A percentile compares a stretch with the other conserved stretches of the same genome.
These are phyloP conservation scores for Aepyceros melampus DNA, from an alignment of 2,113 vertebrate genomes.

Conservation along the genomic window DNA sequence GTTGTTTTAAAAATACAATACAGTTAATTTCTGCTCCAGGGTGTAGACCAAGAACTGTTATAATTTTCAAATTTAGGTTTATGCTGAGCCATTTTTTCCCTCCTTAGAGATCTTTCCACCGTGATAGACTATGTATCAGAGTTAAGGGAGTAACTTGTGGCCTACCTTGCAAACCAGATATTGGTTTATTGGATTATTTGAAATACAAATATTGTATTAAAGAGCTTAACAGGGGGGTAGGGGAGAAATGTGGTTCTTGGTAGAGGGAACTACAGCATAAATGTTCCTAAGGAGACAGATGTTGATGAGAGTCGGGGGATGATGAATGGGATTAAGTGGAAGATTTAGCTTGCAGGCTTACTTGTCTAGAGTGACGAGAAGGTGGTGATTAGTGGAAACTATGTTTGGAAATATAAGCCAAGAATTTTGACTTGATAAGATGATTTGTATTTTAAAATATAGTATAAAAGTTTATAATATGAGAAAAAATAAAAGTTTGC, in stretches of 20 bases:
- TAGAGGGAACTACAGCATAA: neutral
- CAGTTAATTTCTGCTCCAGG: neutral
- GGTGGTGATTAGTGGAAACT: neutral
- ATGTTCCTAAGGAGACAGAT: neutral
- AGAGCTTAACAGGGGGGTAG: neutral
- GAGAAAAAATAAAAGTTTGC: neutral
- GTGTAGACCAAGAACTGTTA: neutral
- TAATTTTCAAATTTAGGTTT: neutral
- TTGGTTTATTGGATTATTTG: neutral
- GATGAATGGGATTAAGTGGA: neutral
- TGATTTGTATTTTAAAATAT: neutral
- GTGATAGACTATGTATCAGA: neutral
- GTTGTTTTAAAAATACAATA: neutral
- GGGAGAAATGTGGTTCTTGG: neutral
- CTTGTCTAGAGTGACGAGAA: neutral
- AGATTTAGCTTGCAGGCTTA: neutral
- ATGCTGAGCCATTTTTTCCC: neutral
- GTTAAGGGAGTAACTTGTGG: neutral
- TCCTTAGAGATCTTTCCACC: neutral
- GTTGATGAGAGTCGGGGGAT: neutral
- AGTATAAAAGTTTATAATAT: neutral
- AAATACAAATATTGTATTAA: neutral
- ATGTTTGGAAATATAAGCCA: neutral
- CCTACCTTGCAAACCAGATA: neutral
- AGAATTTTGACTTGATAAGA: neutral